A percentile compares a stretch with the other conserved stretches of the same genome.
phyloP scores from a whole-genome alignment of 1,140 invertebrate species.

The Drosophila obscura region DNA sequence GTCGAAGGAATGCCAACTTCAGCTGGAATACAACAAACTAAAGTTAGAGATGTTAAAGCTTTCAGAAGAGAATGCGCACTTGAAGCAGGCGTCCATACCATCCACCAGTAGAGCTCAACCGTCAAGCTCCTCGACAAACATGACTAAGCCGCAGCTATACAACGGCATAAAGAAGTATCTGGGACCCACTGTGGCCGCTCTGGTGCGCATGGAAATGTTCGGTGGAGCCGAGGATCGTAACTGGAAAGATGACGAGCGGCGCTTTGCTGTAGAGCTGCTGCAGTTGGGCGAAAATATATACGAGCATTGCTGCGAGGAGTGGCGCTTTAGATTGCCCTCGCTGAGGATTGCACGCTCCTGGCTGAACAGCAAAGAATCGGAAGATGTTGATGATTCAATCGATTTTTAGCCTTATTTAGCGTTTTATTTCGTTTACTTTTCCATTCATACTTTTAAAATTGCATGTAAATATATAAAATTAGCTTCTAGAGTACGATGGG shows the following conservation, averaged over 20 bases:
- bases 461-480: not conserved
- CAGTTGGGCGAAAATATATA: constrained; percentile 68
- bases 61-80: constrained; percentile 11
- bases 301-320: constrained; percentile 71
- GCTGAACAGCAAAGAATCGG: constrained; percentile 23
- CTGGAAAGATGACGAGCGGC: constrained; percentile 74
- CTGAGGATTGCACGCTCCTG: constrained; percentile 54
- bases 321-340: constrained; percentile 73
- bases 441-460: not conserved
- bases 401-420: constrained; percentile 5
- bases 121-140: not conserved
- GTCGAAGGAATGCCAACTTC: not conserved
- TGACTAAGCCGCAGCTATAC: constrained; percentile 72
- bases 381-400: not conserved
- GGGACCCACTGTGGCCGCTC: constrained; percentile 64
- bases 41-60: constrained; percentile 24
- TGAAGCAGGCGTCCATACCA: constrained; percentile 19
- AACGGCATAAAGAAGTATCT: constrained; percentile 77
- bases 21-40: constrained; percentile 26
- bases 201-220: constrained; percentile 82
- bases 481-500: too few species aligned
- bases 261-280: constrained; percentile 63
- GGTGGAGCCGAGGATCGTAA: constrained; percentile 57
- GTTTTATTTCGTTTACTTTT: not conserved
- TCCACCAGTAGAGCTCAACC: not conserved